Evolutionary conservation across 2,113 vertebrate species (phyloP), one percentile per base, ranked within the genome.

Genomic region (Serilophus lunatus): DNA sequence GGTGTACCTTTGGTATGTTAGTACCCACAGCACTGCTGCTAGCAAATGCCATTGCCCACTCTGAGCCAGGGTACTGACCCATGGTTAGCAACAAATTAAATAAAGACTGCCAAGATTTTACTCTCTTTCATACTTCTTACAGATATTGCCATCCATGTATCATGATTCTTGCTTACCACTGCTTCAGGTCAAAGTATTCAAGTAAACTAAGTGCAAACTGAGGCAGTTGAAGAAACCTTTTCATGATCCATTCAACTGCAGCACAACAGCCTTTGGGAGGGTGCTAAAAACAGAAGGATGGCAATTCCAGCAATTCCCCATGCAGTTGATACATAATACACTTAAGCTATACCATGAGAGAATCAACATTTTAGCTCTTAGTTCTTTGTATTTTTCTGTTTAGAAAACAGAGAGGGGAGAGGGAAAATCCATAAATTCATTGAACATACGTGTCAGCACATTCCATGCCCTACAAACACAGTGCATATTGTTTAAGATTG

Each of bases 11-110:
- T 2, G 19, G 19, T 13, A 26, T 1, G 20, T 1, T 9, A 88
- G 18, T 23, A n/a, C 16, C 24, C 0, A 0, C 29, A 76, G 51
- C 31, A 18, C 13, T 4, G 69, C 64, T 33, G 42, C 47, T 25
- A 22, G 6, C 22, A 20, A 77, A 19, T 2, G 29, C n/a, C 47
- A 28, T 0, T 31, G 51, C 13, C n/a, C 25, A 29, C 38, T 38
- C 45, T 9, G 28, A 63, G 38, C 44, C 54, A 56, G 10, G 28
- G 9, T 49, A 50, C 3, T 28, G 28, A 50, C 18, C 18, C 29
- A 24, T 3, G 10, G 22, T 16, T 24, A 33, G 31, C 18, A 54
- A 33, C 40, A 60, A 25, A 75, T 26, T 35, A 56, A 59, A 7
- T 10, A 50, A 86, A 18, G 36, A 78, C 28, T 63, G 45, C 7